These are phyloP conservation scores for Sus cebifrons DNA, from an alignment of 2,797 vertebrate species.

Conservation along the genomic window DNA sequence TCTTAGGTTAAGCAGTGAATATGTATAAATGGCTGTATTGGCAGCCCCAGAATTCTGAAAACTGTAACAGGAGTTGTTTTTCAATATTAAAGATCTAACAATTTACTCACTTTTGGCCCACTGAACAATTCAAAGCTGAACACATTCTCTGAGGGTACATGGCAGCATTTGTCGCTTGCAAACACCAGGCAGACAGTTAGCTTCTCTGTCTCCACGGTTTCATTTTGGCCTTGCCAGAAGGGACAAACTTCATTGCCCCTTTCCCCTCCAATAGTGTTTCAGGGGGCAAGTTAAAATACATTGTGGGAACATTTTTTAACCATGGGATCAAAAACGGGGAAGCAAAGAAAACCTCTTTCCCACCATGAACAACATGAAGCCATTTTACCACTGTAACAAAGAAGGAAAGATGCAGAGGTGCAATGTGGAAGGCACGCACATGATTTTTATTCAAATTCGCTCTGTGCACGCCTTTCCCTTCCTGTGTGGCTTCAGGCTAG, in stretches of 20 bases:
- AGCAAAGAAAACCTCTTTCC: neutral
- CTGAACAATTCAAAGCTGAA: conserved; percentile 4
- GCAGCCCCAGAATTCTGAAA: conserved; percentile 13
- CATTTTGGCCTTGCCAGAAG: neutral
- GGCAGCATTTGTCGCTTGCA: neutral
- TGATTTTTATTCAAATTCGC: neutral
- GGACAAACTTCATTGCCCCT: neutral
- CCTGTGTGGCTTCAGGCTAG: neutral
- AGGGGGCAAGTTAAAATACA: neutral
- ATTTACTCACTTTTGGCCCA: neutral
- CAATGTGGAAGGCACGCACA: neutral
- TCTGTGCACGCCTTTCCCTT: neutral
- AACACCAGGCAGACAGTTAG: neutral
- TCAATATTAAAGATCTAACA: conserved; percentile 27
- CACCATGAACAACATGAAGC: neutral
- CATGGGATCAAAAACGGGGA: neutral
- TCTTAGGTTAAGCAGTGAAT: conserved; percentile 10
- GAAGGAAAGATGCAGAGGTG: neutral
- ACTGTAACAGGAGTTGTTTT: neutral
- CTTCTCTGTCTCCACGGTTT: neutral
- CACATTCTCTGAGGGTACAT: neutral
- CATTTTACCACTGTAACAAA: conserved; percentile 7
- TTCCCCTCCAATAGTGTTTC: neutral
- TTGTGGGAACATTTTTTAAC: neutral
- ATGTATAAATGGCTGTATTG: neutral